Base-by-base conservation (phyloP, 2,797 vertebrate genomes). In the Tympanoctomys barrerae region DNA sequence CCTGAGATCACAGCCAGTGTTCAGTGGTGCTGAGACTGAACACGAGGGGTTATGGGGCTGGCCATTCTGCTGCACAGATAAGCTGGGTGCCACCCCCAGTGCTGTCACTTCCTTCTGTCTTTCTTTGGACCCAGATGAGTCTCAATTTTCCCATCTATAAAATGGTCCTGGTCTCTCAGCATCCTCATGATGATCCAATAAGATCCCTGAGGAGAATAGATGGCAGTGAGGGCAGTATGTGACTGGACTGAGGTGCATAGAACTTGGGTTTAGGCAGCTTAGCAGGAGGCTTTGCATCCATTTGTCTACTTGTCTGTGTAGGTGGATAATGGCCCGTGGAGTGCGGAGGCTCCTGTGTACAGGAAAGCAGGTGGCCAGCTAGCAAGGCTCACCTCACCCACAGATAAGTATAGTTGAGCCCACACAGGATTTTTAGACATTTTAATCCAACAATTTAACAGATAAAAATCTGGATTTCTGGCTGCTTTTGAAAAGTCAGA, bases 401-500 rank as follows among this genome's bases (percentile, higher is more conserved):
- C 26, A 75, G 66, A 52, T 62, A 39, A 54, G 21, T 62, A 36
- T 62, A 61, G 42, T 28, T 73, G n/a, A 59, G 16, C 18, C 28
- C 54, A 71, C 6, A 6, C 31, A 61, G 31, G 28, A 31, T 52
- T 78, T 91, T 49, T 75, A 61, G 66, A 85, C 62, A 85, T 61
- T 82, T 26, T 83, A 81, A 91, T 16, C 49, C 70, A 79, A 93
- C 28, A 28, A 21, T 79, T 79, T 19, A 75, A 75, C 42, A 54
- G n/a, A 28, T 13, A 26, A 86, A 89, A 91, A 49, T 46, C 11
- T 31, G 84, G 28, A 64, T 89, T 87, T 89, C 28, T 78, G 81
- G 21, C 16, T 89, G 87, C 28, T 57, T 68, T 92, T 57, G 66
- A 61, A 93, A 95, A 75, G 26, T 73, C 31, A 52, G 36, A 64